These are phyloP conservation scores for Dipodomys stephensi DNA, from an alignment of 2,113 vertebrate species.

Conservation along the genomic window DNA sequence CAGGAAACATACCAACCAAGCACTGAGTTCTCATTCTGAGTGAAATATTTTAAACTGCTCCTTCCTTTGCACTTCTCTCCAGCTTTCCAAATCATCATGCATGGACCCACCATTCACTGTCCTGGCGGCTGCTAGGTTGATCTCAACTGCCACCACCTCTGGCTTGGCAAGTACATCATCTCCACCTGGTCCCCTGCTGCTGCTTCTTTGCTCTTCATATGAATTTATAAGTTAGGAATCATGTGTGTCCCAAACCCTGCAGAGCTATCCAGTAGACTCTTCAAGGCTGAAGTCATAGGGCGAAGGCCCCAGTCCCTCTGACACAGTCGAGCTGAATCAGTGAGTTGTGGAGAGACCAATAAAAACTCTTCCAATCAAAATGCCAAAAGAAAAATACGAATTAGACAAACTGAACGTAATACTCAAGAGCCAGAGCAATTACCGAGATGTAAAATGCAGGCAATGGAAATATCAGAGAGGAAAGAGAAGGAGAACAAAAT, in stretches of 20 bases:
- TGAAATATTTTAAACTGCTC: not conserved
- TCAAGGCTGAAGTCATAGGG: not conserved
- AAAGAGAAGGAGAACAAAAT: not conserved
- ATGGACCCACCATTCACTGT: not conserved
- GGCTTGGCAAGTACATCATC: not conserved
- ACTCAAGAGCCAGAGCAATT: not conserved
- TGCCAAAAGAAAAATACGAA: not conserved
- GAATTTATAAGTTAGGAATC: not conserved
- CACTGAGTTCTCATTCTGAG: not conserved
- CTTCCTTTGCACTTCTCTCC: conserved; percentile 28
- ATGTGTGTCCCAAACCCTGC: not conserved
- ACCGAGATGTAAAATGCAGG: not conserved
- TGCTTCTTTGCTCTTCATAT: not conserved
- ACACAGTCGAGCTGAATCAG: not conserved
- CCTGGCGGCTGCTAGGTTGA: not conserved
- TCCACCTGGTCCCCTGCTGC: not conserved
- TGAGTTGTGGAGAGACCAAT: not conserved
- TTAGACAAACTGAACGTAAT: not conserved
- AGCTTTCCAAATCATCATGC: not conserved
- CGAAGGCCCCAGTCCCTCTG: not conserved
- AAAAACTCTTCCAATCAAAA: conserved; percentile 12
- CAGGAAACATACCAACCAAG: not conserved
- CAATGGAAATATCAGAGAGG: not conserved
- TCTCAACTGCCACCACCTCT: not conserved
- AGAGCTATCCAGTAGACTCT: not conserved